These are phyloP conservation scores for Trochalopteron elliotii DNA, from an alignment of 2,113 vertebrate genomes.

Conservation along the genomic window DNA sequence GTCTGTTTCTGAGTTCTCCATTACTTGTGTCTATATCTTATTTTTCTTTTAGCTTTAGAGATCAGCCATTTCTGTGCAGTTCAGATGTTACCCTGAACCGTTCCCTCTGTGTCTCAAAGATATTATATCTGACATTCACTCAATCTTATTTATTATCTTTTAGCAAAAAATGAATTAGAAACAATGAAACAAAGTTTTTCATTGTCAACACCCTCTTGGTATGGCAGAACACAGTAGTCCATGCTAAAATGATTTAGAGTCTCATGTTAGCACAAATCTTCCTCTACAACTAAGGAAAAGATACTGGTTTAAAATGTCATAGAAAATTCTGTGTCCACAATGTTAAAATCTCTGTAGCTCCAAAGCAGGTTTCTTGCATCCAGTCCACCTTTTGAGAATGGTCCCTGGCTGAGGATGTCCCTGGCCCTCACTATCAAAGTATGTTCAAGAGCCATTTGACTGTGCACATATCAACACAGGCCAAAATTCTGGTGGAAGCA, in stretches of 20 bases:
- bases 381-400: neutral
- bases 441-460: neutral
- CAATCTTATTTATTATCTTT: neutral
- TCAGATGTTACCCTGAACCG: neutral
- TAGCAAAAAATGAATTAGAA: neutral
- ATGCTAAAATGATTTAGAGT: neutral
- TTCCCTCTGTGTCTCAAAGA: neutral
- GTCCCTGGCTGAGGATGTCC: neutral
- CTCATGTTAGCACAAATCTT: neutral
- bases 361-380: neutral
- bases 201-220: neutral
- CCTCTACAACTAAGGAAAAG: neutral
- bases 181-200: neutral
- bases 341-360: neutral
- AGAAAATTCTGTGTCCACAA: neutral
- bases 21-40: neutral
- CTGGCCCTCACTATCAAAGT: neutral
- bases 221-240: neutral
- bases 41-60: neutral
- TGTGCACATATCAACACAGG: neutral
- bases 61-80: neutral
- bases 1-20: neutral
- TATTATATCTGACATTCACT: neutral
- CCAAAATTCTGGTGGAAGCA: neutral
- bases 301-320: neutral